Evolutionary conservation across 2,113 vertebrate species (phyloP).

Genomic region (Dromas ardeola): DNA sequence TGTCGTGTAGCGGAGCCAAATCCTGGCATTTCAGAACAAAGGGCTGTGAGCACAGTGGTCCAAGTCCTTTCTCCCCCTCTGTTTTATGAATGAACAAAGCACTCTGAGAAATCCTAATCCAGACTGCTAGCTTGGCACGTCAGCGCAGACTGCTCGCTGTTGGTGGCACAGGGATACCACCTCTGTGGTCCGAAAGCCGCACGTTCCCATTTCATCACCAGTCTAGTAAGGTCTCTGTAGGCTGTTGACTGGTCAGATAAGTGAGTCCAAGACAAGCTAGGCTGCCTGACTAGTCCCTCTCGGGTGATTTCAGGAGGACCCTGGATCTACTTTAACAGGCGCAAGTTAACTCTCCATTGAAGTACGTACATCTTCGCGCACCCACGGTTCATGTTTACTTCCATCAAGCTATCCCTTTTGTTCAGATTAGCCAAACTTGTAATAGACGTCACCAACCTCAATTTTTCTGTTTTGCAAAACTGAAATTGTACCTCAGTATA

Average conservation of each 20-base stretch:
- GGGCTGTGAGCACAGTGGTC: neutral
- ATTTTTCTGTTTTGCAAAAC: neutral
- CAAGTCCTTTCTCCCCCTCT: neutral
- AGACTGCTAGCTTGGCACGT: neutral
- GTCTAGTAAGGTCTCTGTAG: neutral
- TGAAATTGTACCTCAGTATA: neutral
- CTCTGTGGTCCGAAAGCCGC: neutral
- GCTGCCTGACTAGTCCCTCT: neutral
- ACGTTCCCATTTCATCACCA: accelerated
- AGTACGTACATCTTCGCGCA: neutral
- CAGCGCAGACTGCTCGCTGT: neutral
- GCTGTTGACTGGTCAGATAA: neutral
- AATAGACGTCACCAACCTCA: neutral
- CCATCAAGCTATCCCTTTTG: neutral
- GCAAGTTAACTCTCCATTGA: neutral
- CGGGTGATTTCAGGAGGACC: neutral
- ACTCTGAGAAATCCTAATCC: neutral
- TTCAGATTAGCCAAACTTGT: neutral
- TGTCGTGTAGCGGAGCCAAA: neutral
- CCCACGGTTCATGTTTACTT: accelerated
- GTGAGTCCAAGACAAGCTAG: neutral
- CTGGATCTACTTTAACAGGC: neutral
- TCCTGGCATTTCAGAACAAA: neutral
- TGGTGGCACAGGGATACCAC: neutral
- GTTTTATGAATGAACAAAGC: neutral